phyloP scores from a whole-genome alignment of 2,888 invertebrate genomes.

The Apocheima hispidaria region DNA sequence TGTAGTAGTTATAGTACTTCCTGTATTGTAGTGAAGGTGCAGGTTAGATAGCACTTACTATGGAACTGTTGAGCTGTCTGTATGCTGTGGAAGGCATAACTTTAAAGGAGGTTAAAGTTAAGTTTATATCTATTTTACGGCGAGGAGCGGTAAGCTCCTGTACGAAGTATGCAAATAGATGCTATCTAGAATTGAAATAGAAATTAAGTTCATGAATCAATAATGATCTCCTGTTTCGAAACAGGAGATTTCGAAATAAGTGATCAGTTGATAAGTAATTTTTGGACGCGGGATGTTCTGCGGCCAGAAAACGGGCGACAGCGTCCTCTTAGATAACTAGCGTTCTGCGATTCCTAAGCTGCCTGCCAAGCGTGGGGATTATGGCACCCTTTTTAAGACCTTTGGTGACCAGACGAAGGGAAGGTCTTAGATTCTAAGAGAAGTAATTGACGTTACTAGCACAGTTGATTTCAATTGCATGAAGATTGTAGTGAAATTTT shows the following conservation, averaged over 20 bases:
- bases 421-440: too few relatives aligned
- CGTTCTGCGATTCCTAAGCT: too few relatives aligned
- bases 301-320: too few relatives aligned
- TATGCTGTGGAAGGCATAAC: conserved; percentile 23
- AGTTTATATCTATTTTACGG: conserved; percentile 61
- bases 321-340: too few relatives aligned
- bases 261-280: background rate
- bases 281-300: too few relatives aligned
- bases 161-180: conserved; percentile 10
- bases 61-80: conserved; percentile 1
- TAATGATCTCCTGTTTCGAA: background rate
- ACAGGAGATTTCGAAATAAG: too few relatives aligned
- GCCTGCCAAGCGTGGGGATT: too few relatives aligned
- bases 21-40: conserved; percentile 1
- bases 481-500: too few relatives aligned
- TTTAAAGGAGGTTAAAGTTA: conserved; percentile 64
- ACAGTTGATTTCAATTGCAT: too few relatives aligned
- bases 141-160: conserved; percentile 11
- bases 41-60: background rate
- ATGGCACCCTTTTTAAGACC: too few relatives aligned
- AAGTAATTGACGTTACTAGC: too few relatives aligned
- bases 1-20: conserved; percentile 1
- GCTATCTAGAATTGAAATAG: conserved; percentile 20
- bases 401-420: too few relatives aligned
- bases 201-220: conserved; percentile 10